Conservation (phyloP, 2,888 invertebrate genomes). For the Hirtodrosophila duncani region DNA sequence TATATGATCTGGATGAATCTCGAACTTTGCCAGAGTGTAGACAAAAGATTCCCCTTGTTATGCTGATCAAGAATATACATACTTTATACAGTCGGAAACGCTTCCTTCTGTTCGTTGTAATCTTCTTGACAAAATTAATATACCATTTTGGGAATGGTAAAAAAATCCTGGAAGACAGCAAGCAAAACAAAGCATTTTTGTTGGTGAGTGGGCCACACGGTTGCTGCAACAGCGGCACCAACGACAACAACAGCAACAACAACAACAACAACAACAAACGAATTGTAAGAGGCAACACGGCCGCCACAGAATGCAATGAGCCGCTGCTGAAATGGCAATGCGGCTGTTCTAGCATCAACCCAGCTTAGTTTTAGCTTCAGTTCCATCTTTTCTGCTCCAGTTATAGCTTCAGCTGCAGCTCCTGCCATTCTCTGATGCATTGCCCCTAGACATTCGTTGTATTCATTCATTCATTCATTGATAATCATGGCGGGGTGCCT, state of each 20-base stretch:
- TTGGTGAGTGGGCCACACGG: conserved; percentile 35
- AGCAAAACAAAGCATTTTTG: conserved; percentile 47
- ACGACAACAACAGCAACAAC: conserved; percentile 38
- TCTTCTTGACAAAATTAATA: too few species aligned
- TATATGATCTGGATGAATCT: too few species aligned
- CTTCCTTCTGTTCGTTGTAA: too few species aligned
- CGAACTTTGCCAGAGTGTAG: too few species aligned
- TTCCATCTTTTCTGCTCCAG: background rate
- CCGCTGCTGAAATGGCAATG: conserved; percentile 6
- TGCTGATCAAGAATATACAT: too few species aligned
- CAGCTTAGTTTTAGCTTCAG: background rate
- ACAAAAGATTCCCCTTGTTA: too few species aligned
- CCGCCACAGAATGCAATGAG: conserved; percentile 29
- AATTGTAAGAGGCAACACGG: conserved; percentile 32
- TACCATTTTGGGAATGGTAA: background rate
- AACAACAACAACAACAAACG: conserved; percentile 26
- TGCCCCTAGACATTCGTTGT: conserved; percentile 22
- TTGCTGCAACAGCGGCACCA: conserved; percentile 13
- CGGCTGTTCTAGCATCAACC: conserved; percentile 1
- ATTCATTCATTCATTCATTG: conserved; percentile 23
- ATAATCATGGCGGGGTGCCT: conserved; percentile 3
- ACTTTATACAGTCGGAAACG: too few species aligned
- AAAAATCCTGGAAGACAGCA: background rate
- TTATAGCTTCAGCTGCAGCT: background rate
- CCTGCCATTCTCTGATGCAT: conserved; percentile 14